Base-by-base conservation (phyloP, 2,888 invertebrate species). In the Poecilus cupreus region DNA sequence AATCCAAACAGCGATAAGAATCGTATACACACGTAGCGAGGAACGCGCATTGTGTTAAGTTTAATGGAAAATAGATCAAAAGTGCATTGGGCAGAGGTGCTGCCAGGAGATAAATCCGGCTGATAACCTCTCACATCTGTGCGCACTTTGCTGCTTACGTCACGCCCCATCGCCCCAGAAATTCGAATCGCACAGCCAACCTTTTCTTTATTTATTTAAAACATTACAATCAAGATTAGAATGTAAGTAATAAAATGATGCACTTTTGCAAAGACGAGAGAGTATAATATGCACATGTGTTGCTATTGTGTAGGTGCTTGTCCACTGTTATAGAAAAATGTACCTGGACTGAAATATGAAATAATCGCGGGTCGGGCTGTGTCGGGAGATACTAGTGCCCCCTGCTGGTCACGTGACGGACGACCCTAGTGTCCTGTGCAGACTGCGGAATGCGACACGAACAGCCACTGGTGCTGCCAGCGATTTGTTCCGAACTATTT, bases 41-140 rank as follows among this genome's bases (percentile, higher is more conserved):
- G 60, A 60, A 70, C 39, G 24, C 13, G 68, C 39, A 80, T 80
- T 80, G 80, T 80, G 57, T 80, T 80, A 72, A 80, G 72, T 80
- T 80, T 80, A 80, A 80, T 80, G 57, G 80, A 80, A 80, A 80
- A 80, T 54, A 78, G 78, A 80, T 80, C 80, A 80, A 80, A 80
- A 80, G 80, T 80, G 72, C 80, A 80, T 49, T 79, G 46, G 79
- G 37, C 57, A 79, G 79, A 79, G 79, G 79, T 80, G 80, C 49
- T 51, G 75, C 39, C 39, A 18, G 49, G 18, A 78, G 81, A 81
- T 81, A 75, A 81, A 81, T 81, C 74, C 81, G 75, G 26, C 46
- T 39, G 75, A 75, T 75, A 81, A 74, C 81, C 75, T 81, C 20
- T 75, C 60, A 75, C 81, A 81, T 81, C 81, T 81, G 81, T 81